Percentiles rank a stretch among this genome's conserved stretches.
phyloP scores from a whole-genome alignment of 2,888 invertebrate genomes.

The Idaea straminata region DNA sequence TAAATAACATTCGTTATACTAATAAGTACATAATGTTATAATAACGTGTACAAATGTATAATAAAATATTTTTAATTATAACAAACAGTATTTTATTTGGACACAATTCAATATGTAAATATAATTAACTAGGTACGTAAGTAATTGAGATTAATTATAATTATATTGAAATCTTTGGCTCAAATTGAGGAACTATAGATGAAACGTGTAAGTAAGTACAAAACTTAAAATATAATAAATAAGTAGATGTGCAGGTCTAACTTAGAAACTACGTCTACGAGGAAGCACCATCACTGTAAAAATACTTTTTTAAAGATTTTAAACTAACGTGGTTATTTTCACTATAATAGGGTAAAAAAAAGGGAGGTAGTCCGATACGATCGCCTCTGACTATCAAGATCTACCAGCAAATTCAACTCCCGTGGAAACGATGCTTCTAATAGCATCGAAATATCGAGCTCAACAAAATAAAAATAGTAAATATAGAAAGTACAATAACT shows the following conservation, averaged over 20 bases:
- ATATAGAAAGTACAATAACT: neutral
- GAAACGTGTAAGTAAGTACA: neutral
- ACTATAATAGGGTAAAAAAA: no score
- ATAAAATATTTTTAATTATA: slow-evolving; percentile 54
- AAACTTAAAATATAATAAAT: neutral
- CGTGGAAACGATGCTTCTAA: no score
- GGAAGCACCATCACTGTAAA: neutral
- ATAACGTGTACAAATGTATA: slow-evolving; percentile 76
- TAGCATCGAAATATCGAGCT: no score
- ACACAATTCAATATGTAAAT: slow-evolving; percentile 6
- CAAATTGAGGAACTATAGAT: neutral
- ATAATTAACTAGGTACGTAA: neutral
- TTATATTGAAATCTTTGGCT: neutral
- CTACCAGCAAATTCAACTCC: no score
- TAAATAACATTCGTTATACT: slow-evolving; percentile 35
- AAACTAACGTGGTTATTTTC: no score
- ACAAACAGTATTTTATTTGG: slow-evolving; percentile 32
- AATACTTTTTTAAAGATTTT: no score
- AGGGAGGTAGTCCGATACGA: no score
- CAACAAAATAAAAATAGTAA: no score
- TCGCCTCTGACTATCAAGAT: no score
- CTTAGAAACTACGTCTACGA: neutral
- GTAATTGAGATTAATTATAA: neutral
- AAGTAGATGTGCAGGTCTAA: no score
- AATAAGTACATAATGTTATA: slow-evolving; percentile 67